Base-by-base conservation (phyloP, 2,888 invertebrate genomes). In the Deilephila porcellus region DNA sequence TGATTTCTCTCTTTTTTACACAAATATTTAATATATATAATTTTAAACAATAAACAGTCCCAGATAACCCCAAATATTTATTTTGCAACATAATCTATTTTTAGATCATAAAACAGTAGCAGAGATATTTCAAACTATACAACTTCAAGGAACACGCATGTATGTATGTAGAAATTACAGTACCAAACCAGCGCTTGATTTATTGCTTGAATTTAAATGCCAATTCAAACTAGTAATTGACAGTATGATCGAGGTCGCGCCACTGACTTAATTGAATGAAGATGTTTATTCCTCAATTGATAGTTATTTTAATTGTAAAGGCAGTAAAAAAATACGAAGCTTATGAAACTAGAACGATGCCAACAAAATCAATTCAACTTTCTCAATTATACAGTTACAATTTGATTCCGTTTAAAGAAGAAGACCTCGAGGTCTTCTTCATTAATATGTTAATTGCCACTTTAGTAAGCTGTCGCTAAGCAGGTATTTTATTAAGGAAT, bases 401-500 rank as follows among this genome's bases (percentile, higher is more conserved):
- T 75, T 72, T 75, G 75, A 67, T 52, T 82, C 62, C 71, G 72
- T 74, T 76, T 77, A n/a, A n/a, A n/a, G n/a, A n/a, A n/a, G n/a
- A n/a, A n/a, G n/a, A n/a, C n/a, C n/a, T 74, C 71, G 76, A 75
- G 76, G 73, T 70, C 75, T 80, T 70, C 75, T 80, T 80, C 80
- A 80, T 85, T 84, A 83, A 77, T 80, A 85, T 85, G 85, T 74
- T 80, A 82, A 85, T 82, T 81, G 71, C 77, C 76, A 70, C 75
- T 74, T 52, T 52, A 17, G 52, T 14, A 45, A 20, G 45, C 17
- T 67, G 17, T 14, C 11, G 45, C 45, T 52, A 25, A 25, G 45
- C 11, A 17, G 4, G 25, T 52, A 52, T 67, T 45, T 52, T 52
- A 45, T 67, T 6, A 67, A 64, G 8, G 14, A 45, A 17, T 20